phyloP scores from a whole-genome alignment of 2,113 vertebrate genomes.

The Heterotis niloticus region DNA sequence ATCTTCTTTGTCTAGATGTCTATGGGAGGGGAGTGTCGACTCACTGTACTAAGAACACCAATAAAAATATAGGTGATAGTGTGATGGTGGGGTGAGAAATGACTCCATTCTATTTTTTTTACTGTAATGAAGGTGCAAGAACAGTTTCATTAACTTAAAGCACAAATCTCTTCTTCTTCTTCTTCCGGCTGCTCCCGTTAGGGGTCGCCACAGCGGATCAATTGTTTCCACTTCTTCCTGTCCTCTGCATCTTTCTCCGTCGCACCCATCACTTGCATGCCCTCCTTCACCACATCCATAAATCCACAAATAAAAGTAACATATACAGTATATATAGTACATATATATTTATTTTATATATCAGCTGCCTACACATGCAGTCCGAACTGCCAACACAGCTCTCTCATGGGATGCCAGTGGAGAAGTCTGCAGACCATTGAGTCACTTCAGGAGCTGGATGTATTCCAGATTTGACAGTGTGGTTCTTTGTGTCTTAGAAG shows the following conservation, averaged over 20 bases:
- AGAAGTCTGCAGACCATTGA: not conserved
- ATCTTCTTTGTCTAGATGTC: not conserved
- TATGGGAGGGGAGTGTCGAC: not conserved
- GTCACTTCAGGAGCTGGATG: not conserved
- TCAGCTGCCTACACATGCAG: too few species aligned
- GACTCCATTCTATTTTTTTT: not conserved
- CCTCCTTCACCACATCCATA: too few species aligned
- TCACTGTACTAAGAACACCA: not conserved
- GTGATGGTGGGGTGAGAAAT: not conserved
- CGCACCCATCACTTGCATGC: too few species aligned
- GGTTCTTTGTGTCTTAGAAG: not conserved
- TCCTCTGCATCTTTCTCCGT: too few species aligned
- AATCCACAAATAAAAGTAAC: not conserved
- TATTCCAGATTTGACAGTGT: not conserved
- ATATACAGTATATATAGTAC: too few species aligned
- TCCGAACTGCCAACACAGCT: not conserved
- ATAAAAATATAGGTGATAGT: constrained; percentile 8
- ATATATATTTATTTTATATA: not conserved
- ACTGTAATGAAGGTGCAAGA: not conserved
- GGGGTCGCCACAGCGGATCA: too few species aligned
- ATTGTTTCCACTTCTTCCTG: too few species aligned
- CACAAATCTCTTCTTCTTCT: too few species aligned
- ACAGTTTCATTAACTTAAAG: not conserved
- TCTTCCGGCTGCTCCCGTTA: too few species aligned
- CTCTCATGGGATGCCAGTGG: not conserved